Conservation (phyloP, 2,797 vertebrate species). For the Channallabes apus region DNA sequence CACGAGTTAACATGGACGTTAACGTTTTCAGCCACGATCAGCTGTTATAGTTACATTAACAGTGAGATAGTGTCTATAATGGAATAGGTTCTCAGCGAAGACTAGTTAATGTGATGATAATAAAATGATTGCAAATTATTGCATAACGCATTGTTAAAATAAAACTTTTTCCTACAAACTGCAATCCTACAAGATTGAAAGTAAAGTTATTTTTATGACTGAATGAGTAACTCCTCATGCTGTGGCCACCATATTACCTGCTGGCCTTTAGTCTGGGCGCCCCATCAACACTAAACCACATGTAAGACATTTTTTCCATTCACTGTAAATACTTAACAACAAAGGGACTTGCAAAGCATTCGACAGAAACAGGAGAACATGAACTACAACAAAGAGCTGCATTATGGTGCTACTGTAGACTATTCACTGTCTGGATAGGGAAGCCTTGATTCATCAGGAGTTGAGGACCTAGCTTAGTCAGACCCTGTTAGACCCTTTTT, state of each 20-base stretch:
- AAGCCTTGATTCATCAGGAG: neutral
- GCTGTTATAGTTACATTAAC: too few species aligned
- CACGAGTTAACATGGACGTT: too few species aligned
- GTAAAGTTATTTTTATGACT: neutral
- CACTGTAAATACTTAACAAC: neutral
- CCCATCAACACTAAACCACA: neutral
- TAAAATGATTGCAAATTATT: too few species aligned
- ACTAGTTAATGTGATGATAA: too few species aligned
- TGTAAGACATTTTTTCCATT: neutral
- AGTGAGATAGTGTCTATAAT: too few species aligned
- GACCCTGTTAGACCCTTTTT: neutral
- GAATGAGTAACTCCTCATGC: neutral
- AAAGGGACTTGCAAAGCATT: neutral
- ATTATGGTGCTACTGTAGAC: neutral
- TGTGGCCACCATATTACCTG: neutral
- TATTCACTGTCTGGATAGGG: neutral
- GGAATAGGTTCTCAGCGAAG: too few species aligned
- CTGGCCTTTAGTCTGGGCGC: neutral
- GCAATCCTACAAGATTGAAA: neutral
- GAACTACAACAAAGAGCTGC: neutral
- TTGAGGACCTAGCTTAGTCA: neutral
- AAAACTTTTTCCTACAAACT: neutral
- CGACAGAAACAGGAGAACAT: neutral
- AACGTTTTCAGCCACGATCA: too few species aligned
- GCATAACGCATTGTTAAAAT: too few species aligned